Evolutionary conservation across 2,797 vertebrate genomes (phyloP).

Genomic region (Acipenser ruthenus): DNA sequence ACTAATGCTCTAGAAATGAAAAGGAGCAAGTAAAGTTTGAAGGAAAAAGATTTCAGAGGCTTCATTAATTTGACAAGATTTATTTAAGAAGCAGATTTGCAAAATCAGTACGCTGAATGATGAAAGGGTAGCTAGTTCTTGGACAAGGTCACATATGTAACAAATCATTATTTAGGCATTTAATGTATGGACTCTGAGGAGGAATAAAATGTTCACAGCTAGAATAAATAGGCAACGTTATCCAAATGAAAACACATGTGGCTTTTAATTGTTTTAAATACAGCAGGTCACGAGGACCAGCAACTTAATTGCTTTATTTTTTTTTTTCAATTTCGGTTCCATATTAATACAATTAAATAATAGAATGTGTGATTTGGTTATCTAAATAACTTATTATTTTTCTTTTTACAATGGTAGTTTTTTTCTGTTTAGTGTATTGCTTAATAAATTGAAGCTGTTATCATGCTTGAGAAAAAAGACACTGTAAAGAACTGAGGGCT

Average conservation of each 20-base stretch:
- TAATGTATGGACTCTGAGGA: constrained; percentile 57
- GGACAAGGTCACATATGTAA: constrained; percentile 58
- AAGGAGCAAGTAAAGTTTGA: constrained; percentile 38
- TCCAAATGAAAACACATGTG: constrained; percentile 36
- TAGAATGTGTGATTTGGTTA: constrained; percentile 42
- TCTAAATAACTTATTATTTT: constrained; percentile 40
- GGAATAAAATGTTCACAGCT: constrained; percentile 50
- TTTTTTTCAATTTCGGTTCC: background rate
- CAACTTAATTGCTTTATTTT: background rate
- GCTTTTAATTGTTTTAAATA: constrained; percentile 28
- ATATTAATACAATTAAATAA: constrained; percentile 30
- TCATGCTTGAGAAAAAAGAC: constrained; percentile 41
- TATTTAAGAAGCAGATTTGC: constrained; percentile 17
- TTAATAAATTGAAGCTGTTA: constrained; percentile 34
- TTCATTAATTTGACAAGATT: background rate
- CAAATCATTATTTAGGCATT: constrained; percentile 48
- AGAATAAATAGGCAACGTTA: constrained; percentile 37
- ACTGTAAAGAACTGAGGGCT: constrained; percentile 31
- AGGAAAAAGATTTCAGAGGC: background rate
- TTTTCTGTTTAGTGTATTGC: constrained; percentile 42
- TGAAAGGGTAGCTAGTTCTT: constrained; percentile 46
- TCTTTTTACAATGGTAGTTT: constrained; percentile 45
- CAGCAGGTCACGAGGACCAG: background rate
- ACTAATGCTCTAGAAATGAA: background rate
- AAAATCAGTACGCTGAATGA: background rate